phyloP scores from a whole-genome alignment of 2,113 vertebrate species.

The Romanogobio albipinnatus region DNA sequence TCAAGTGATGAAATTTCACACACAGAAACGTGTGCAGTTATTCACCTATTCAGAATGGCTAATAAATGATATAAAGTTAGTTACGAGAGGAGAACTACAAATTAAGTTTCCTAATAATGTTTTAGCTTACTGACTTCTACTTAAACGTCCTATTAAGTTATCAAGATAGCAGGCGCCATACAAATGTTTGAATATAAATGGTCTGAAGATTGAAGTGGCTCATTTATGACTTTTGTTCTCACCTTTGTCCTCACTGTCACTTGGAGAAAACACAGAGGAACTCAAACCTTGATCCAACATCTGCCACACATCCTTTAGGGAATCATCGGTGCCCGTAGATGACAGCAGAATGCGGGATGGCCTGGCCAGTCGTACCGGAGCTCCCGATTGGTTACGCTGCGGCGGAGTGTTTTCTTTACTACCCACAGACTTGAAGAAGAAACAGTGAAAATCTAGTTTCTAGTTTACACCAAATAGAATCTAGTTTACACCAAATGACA shows the following conservation, averaged over 20 bases:
- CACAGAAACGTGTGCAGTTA: neutral
- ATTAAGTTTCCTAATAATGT: neutral
- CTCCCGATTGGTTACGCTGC: conserved; percentile 44
- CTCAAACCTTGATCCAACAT: conserved; percentile 75
- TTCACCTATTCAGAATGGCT: neutral
- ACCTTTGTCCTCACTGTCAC: conserved; percentile 65
- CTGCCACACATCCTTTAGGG: conserved; percentile 80
- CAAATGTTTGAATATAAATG: neutral
- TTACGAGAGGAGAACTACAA: neutral
- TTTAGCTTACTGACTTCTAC: neutral
- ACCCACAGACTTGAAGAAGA: conserved; percentile 49
- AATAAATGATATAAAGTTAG: neutral
- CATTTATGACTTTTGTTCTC: conserved; percentile 53
- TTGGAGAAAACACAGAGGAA: conserved; percentile 67
- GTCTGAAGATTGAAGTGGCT: neutral
- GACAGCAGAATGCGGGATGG: conserved; percentile 56
- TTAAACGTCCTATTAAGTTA: neutral
- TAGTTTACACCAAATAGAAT: neutral
- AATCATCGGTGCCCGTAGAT: conserved; percentile 65
- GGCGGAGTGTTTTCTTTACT: conserved; percentile 66
- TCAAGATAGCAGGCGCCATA: neutral
- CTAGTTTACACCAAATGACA: neutral
- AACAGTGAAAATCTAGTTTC: neutral
- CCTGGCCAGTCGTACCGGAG: conserved; percentile 32
- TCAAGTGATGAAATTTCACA: neutral